Conservation (phyloP, 2,888 invertebrate genomes). For the Falcaria lacertinaria region DNA sequence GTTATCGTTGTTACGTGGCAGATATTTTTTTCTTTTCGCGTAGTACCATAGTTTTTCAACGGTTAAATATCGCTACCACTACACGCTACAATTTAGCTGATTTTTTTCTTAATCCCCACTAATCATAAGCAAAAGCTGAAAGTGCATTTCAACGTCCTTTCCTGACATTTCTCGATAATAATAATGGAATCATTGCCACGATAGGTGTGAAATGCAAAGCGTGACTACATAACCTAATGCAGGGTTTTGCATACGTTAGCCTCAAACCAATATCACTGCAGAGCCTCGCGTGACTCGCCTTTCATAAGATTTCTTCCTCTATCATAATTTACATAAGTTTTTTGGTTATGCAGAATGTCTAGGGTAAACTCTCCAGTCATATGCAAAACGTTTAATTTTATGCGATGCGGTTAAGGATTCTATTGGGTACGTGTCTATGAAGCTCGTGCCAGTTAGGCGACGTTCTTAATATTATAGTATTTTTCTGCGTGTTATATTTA, state of each 20-base stretch:
- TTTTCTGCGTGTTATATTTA: no score
- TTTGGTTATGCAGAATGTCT: conserved; percentile 26
- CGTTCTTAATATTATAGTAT: background rate
- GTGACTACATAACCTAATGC: conserved; percentile 19
- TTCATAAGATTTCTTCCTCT: background rate
- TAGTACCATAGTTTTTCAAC: no score
- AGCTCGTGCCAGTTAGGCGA: conserved; percentile 9
- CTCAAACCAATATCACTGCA: conserved; percentile 15
- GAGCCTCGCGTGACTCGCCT: background rate
- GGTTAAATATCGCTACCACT: no score
- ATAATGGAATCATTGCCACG: conserved; percentile 2
- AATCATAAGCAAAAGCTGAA: conserved; percentile 1
- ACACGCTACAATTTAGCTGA: no score
- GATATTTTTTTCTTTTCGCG: no score
- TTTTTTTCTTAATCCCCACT: conserved; percentile 5
- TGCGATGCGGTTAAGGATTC: conserved; percentile 25
- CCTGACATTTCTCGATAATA: conserved; percentile 21
- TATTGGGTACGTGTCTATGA: conserved; percentile 12
- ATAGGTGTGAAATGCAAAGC: conserved; percentile 24
- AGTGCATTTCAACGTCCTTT: conserved; percentile 26
- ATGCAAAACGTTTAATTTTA: conserved; percentile 36
- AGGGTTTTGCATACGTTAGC: conserved; percentile 3
- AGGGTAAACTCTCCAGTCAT: conserved; percentile 15
- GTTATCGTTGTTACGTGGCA: no score
- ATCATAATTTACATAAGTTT: conserved; percentile 9